phyloP scores from a whole-genome alignment of 2,113 vertebrate genomes.

The Stigmatopora nigra region DNA sequence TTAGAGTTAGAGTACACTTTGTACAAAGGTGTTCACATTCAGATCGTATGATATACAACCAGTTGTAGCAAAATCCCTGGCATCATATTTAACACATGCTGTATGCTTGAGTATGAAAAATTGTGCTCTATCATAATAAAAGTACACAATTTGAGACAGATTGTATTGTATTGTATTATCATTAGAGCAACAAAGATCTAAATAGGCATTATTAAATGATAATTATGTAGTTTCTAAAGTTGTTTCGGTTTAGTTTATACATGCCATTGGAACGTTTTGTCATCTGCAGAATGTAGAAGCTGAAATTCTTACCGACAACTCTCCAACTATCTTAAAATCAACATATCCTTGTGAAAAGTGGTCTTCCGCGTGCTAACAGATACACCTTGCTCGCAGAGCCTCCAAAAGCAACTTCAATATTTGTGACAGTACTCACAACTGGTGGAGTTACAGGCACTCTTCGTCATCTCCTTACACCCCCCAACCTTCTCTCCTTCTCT shows the following conservation, averaged over 20 bases:
- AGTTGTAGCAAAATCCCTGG: neutral
- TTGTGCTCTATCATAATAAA: neutral
- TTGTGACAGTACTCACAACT: constrained; percentile 33
- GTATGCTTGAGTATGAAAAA: neutral
- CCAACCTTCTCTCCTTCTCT: constrained; percentile 23
- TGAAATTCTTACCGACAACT: constrained; percentile 43
- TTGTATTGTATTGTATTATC: neutral
- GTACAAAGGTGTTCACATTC: neutral
- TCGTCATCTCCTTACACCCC: constrained; percentile 55
- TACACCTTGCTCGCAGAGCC: constrained; percentile 19
- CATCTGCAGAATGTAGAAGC: constrained; percentile 1
- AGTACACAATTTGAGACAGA: neutral
- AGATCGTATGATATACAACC: neutral
- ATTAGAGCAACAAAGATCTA: neutral
- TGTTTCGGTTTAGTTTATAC: neutral
- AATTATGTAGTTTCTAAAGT: neutral
- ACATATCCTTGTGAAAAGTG: constrained; percentile 34
- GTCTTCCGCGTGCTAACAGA: constrained; percentile 33
- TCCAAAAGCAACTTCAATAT: constrained; percentile 34
- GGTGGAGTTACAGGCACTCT: constrained; percentile 47
- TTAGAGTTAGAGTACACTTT: neutral
- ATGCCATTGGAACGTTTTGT: neutral
- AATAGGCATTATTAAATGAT: neutral
- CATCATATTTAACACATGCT: neutral
- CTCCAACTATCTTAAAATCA: constrained; percentile 40